phyloP scores from a whole-genome alignment of 2,797 vertebrate genomes.

The Pipistrellus nathusii region DNA sequence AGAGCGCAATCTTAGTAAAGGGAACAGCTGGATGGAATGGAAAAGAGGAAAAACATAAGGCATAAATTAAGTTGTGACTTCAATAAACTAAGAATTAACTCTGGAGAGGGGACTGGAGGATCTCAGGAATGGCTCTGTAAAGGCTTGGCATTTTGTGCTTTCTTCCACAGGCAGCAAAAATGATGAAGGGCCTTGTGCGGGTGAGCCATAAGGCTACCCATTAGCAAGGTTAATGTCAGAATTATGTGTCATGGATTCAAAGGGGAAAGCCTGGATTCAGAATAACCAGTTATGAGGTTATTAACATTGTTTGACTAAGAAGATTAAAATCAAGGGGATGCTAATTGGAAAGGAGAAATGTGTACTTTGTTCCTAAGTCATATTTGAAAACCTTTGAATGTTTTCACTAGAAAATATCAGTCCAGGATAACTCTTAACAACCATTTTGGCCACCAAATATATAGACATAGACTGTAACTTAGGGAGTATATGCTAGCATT shows the following conservation, averaged over 20 bases:
- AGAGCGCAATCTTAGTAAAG: background rate
- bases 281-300: background rate
- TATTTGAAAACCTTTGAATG: conserved; percentile 28
- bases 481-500: background rate
- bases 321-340: conserved; percentile 2
- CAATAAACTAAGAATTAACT: background rate
- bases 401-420: conserved; percentile 25
- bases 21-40: background rate
- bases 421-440: background rate
- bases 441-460: background rate
- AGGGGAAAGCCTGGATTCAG: background rate
- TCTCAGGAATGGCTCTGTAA: background rate
- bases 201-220: background rate
- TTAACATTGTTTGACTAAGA: conserved; percentile 15
- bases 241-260: conserved; percentile 44
- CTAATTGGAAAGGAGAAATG: background rate
- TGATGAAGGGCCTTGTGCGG: background rate
- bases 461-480: background rate
- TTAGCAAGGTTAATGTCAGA: conserved; percentile 43
- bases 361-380: conserved; percentile 18
- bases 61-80: background rate
- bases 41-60: background rate
- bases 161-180: background rate
- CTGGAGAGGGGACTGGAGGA: background rate
- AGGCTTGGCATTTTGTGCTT: conserved; percentile 23